Conservation (phyloP, 1,140 invertebrate genomes). For the Drosophila sulfurigaster region DNA sequence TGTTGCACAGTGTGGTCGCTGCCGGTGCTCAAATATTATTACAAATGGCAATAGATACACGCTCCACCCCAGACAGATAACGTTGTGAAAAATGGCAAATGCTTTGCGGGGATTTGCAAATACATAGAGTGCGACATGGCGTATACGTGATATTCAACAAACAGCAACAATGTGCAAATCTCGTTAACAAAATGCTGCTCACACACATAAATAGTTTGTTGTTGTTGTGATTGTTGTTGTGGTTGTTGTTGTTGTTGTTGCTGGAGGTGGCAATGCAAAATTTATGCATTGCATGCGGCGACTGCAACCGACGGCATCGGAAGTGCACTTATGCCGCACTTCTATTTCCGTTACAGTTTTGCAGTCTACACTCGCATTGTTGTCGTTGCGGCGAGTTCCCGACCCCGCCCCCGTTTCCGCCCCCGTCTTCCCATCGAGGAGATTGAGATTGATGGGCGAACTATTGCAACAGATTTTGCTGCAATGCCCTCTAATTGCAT, state of each 20-base stretch:
- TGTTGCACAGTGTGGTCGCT: conserved; percentile 35
- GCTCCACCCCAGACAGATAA: conserved; percentile 25
- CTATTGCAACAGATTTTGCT: not conserved
- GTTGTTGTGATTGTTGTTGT: not conserved
- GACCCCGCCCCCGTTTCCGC: conserved; percentile 23
- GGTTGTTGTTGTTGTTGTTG: conserved; percentile 3
- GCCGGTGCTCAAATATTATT: conserved; percentile 59
- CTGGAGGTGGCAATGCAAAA: not conserved
- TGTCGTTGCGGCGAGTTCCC: not conserved
- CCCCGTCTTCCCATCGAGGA: not conserved
- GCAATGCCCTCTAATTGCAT: conserved; percentile 49
- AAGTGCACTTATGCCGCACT: conserved; percentile 81
- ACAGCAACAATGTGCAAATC: conserved; percentile 64
- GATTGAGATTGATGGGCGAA: conserved; percentile 72
- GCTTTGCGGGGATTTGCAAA: conserved; percentile 48
- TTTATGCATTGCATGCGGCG: conserved; percentile 51
- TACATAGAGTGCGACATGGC: conserved; percentile 26
- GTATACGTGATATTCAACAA: conserved; percentile 10
- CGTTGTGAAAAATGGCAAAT: conserved; percentile 69
- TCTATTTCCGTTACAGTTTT: conserved; percentile 76
- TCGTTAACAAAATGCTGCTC: conserved; percentile 60
- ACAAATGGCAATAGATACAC: conserved; percentile 57
- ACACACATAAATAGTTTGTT: conserved; percentile 36
- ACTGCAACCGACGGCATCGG: conserved; percentile 55
- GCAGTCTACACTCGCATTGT: conserved; percentile 8